Base-by-base conservation (phyloP, 2,888 invertebrate genomes). In the Tetragonisca angustula region DNA sequence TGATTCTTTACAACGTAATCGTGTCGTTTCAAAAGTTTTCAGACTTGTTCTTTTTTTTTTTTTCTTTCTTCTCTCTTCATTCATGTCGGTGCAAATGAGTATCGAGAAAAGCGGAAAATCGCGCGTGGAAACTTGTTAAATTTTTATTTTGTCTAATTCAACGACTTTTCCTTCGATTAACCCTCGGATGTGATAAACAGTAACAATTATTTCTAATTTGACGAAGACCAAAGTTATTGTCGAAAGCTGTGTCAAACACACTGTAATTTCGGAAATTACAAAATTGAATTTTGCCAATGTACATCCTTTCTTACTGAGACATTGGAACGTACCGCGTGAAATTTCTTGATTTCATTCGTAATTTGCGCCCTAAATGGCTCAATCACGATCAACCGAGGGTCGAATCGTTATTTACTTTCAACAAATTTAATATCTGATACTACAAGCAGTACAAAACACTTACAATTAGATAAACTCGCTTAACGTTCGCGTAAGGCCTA, bases 401-500 rank as follows among this genome's bases (percentile, higher is more conserved):
- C 24, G n/a, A 15, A 59, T 59, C 56, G n/a, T 15, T 27, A 59
- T 59, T 59, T 59, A 59, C 15, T 59, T 59, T 5, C 15, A 59
- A 59, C 13, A 59, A 61, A 74, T 50, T 76, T 21, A 21, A 50
- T 27, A 71, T 76, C 59, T n/a, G 61, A 54, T 85, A 80, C 69
- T 62, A 59, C 65, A 64, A 78, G 62, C 76, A 81, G 71, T 76
- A 75, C 74, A 87, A 87, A 84, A 88, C 64, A 64, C 77, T 79
- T 69, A 32, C 4, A 4, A 4, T 32, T 32, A 72, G 77, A 73
- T 79, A 81, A 77, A 79, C 69, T 86, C 50, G 80, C 80, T 87
- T 84, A 70, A 74, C 64, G 68, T 78, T 77, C 81, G 65, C 71
- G n/a, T 74, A 87, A 80, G 87, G 87, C 87, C 87, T 87, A 87